A percentile compares a stretch with the other conserved stretches of the same genome.
Conservation (phyloP, 2,113 vertebrate genomes). For the Coreoperca whiteheadi region DNA sequence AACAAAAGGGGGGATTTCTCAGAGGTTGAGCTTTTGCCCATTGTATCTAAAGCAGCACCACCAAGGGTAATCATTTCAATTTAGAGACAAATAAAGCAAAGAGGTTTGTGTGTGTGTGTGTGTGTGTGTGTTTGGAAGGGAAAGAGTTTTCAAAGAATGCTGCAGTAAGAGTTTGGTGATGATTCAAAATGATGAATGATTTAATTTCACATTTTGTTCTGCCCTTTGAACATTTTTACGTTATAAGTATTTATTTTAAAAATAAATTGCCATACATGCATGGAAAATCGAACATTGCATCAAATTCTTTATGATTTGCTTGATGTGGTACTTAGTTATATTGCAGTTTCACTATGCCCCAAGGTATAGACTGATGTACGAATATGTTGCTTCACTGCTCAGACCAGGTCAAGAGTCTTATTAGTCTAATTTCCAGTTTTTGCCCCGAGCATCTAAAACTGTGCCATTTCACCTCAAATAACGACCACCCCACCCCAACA, state of each 20-base stretch:
- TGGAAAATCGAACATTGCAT: slow-evolving; percentile 35
- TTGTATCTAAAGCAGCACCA: slow-evolving; percentile 43
- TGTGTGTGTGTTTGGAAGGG: slow-evolving; percentile 1
- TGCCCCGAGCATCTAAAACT: slow-evolving; percentile 8
- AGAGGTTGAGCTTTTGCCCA: slow-evolving; percentile 8
- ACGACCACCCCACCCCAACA: background rate
- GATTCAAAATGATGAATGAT: slow-evolving; percentile 73
- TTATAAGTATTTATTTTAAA: slow-evolving; percentile 43
- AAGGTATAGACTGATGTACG: slow-evolving; percentile 28
- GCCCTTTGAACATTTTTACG: slow-evolving; percentile 68
- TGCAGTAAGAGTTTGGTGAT: slow-evolving; percentile 50
- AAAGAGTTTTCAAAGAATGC: slow-evolving; percentile 33
- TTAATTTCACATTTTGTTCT: slow-evolving; percentile 76
- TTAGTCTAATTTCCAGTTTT: slow-evolving; percentile 44
- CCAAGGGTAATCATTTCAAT: slow-evolving; percentile 45
- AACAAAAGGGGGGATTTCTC: slow-evolving; percentile 35
- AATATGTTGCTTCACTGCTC: slow-evolving; percentile 33
- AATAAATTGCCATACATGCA: slow-evolving; percentile 39
- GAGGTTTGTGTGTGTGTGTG: background rate
- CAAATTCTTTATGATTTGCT: slow-evolving; percentile 45
- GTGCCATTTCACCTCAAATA: slow-evolving; percentile 26
- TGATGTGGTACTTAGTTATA: slow-evolving; percentile 44
- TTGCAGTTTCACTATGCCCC: slow-evolving; percentile 26
- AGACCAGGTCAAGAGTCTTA: slow-evolving; percentile 33
- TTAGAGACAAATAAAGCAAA: slow-evolving; percentile 32